Conservation (phyloP, 1,140 invertebrate species). For the Calliphora vicina region DNA sequence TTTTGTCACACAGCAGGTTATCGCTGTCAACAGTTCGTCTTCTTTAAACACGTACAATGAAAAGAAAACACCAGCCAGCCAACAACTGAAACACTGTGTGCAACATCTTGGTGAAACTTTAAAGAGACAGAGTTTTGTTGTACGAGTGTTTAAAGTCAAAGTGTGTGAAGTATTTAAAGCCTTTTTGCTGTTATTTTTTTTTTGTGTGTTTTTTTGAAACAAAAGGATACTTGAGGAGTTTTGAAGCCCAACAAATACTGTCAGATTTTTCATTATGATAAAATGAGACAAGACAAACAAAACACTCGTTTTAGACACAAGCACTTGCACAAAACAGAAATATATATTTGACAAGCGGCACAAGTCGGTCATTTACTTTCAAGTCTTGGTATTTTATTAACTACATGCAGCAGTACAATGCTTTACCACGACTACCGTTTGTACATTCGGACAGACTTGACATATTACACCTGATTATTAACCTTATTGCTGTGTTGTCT, state of each 20-base stretch:
- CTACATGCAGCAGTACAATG: neutral
- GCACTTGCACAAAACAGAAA: neutral
- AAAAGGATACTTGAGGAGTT: neutral
- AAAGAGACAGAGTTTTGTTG: neutral
- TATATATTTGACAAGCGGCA: conserved; percentile 30
- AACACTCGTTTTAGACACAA: neutral
- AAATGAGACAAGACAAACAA: neutral
- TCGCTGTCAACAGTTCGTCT: conserved; percentile 32
- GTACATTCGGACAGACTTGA: neutral
- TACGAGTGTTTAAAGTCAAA: neutral
- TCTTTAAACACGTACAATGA: neutral
- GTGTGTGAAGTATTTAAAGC: conserved; percentile 22
- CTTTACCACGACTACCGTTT: neutral
- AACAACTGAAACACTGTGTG: neutral
- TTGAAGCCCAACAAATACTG: neutral
- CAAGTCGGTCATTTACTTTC: conserved; percentile 17
- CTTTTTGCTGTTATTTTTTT: neutral
- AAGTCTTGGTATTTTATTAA: neutral
- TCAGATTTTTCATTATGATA: conserved; percentile 34
- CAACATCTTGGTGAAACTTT: neutral
- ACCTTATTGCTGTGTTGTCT: neutral
- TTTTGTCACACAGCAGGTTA: conserved; percentile 34
- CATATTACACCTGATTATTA: conserved; percentile 34
- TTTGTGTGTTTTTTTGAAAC: too few relatives aligned
- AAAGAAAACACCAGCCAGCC: neutral